phyloP scores from a whole-genome alignment of 2,888 invertebrate genomes.

The Cerceris ruficornis region DNA sequence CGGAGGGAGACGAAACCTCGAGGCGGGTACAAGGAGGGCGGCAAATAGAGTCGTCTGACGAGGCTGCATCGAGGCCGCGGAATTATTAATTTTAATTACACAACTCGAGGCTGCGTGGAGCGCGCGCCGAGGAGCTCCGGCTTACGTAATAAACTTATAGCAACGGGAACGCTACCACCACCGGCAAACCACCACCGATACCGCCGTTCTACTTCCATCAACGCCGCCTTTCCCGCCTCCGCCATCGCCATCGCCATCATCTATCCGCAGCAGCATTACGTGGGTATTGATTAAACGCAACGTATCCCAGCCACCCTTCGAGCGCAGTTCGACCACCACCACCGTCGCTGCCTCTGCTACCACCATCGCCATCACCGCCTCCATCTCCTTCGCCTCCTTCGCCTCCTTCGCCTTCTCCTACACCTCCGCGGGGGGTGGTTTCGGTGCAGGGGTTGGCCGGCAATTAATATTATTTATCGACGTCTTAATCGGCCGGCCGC shows the following conservation, averaged over 20 bases:
- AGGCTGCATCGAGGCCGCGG: constrained; percentile 63
- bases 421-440: constrained; percentile 28
- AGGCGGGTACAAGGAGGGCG: constrained; percentile 6
- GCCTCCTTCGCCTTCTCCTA: no score
- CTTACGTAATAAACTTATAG: constrained; percentile 68
- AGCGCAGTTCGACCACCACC: constrained; percentile 11
- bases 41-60: constrained; percentile 68
- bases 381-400: not conserved
- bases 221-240: constrained; percentile 49
- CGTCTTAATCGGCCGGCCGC: constrained; percentile 80
- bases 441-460: constrained; percentile 68
- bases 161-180: constrained; percentile 62
- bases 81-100: constrained; percentile 71
- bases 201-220: constrained; percentile 49
- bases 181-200: constrained; percentile 36
- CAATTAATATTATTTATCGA: constrained; percentile 82
- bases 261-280: constrained; percentile 71
- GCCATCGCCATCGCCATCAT: constrained; percentile 65
- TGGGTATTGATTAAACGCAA: constrained; percentile 80
- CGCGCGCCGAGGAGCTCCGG: constrained; percentile 57
- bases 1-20: constrained; percentile 17
- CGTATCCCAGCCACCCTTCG: constrained; percentile 63
- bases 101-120: constrained; percentile 61
- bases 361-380: constrained; percentile 12
- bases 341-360: constrained; percentile 1